phyloP scores from a whole-genome alignment of 2,113 vertebrate genomes.

The Takifugu flavidus region DNA sequence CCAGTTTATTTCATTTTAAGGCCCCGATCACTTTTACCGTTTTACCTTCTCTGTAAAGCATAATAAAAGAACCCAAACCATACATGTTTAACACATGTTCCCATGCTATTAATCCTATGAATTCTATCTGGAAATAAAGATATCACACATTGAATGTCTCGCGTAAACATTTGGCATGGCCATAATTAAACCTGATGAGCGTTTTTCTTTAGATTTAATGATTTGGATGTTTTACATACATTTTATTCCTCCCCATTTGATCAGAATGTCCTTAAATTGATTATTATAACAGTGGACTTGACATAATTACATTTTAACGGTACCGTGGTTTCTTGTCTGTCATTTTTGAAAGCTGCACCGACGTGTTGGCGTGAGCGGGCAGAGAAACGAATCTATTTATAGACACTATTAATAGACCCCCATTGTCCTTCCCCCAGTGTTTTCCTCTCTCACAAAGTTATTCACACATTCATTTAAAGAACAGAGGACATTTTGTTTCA shows the following conservation, averaged over 20 bases:
- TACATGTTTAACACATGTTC: too few relatives aligned
- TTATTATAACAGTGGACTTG: neutral
- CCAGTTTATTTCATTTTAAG: too few relatives aligned
- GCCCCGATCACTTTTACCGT: too few relatives aligned
- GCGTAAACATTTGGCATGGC: neutral
- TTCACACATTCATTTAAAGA: slow-evolving; percentile 46
- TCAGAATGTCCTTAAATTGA: neutral
- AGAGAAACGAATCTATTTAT: slow-evolving; percentile 52
- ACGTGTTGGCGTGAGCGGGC: neutral
- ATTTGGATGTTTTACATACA: neutral
- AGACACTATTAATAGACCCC: slow-evolving; percentile 47
- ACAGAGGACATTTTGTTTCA: slow-evolving; percentile 58
- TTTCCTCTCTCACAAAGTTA: slow-evolving; percentile 42
- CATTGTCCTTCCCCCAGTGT: slow-evolving; percentile 22
- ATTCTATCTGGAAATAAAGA: too few relatives aligned
- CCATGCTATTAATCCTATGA: too few relatives aligned
- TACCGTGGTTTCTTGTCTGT: too few relatives aligned
- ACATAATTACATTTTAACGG: neutral
- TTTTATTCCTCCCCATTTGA: neutral
- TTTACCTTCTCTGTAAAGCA: too few relatives aligned
- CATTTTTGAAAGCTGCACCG: neutral
- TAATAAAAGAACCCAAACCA: too few relatives aligned
- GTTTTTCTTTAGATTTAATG: neutral
- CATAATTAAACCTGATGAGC: neutral
- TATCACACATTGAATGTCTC: too few relatives aligned